A percentile compares a stretch with the other conserved stretches of the same genome.
These are phyloP conservation scores for Danionella cerebrum DNA, from an alignment of 2,113 vertebrate genomes.

Conservation along the genomic window DNA sequence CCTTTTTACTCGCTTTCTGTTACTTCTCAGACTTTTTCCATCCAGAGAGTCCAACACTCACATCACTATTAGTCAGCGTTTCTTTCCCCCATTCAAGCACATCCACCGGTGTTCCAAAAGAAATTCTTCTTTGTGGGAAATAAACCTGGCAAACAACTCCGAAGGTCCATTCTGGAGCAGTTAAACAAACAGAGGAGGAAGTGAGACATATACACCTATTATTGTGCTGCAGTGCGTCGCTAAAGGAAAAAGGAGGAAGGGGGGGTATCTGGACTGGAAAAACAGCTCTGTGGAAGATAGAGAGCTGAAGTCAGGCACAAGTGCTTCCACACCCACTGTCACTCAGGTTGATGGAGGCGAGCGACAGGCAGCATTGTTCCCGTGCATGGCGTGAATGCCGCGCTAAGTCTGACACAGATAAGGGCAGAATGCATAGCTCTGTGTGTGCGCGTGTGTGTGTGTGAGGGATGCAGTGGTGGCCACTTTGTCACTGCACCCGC, in stretches of 20 bases:
- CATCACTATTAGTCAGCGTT: constrained; percentile 44
- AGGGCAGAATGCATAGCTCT: constrained; percentile 60
- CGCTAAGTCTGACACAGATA: constrained; percentile 65
- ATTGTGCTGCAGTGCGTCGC: constrained; percentile 53
- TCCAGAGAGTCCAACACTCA: not conserved
- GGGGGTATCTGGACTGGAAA: constrained; percentile 63
- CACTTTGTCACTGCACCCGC: constrained; percentile 56
- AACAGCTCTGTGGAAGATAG: constrained; percentile 61
- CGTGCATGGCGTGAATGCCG: constrained; percentile 67
- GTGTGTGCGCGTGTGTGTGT: constrained; percentile 18
- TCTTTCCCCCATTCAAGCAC: not conserved
- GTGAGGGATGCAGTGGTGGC: constrained; percentile 52
- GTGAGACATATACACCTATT: constrained; percentile 60
- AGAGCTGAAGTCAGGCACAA: constrained; percentile 64
- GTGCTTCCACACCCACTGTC: constrained; percentile 60
- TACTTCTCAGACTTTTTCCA: constrained; percentile 39
- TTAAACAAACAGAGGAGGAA: constrained; percentile 68
- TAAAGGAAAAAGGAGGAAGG: not conserved
- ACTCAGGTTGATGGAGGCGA: constrained; percentile 57
- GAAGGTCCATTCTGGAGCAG: constrained; percentile 60
- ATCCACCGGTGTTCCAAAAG: constrained; percentile 31
- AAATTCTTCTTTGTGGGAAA: constrained; percentile 56
- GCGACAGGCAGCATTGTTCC: constrained; percentile 70
- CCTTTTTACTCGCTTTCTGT: constrained; percentile 27
- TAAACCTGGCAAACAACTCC: constrained; percentile 53